Conservation (phyloP, 1,140 invertebrate genomes). For the Anoplolepis gracilipes region DNA sequence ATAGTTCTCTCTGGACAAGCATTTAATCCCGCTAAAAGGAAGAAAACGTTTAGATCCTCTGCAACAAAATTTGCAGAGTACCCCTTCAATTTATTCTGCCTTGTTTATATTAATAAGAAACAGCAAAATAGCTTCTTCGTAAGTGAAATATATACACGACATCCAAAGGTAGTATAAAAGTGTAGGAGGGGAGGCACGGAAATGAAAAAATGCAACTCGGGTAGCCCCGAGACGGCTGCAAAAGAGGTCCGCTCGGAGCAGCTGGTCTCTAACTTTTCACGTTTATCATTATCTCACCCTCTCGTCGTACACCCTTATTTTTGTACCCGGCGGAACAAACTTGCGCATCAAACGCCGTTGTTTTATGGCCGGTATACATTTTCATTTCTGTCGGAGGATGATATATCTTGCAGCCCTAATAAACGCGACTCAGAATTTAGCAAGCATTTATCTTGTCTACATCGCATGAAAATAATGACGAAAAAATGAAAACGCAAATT, state of each 20-base stretch:
- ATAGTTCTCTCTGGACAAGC: background rate
- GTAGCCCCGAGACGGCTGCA: constrained; percentile 43
- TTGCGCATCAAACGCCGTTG: constrained; percentile 69
- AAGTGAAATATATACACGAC: constrained; percentile 44
- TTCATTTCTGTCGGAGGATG: constrained; percentile 32
- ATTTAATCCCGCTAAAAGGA: constrained; percentile 1
- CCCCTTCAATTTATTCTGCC: background rate
- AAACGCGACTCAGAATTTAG: constrained; percentile 53
- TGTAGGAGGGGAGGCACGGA: background rate
- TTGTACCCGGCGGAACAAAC: constrained; percentile 52
- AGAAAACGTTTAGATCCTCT: background rate
- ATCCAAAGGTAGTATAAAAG: constrained; percentile 27
- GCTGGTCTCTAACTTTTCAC: constrained; percentile 69
- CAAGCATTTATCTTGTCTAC: constrained; percentile 49
- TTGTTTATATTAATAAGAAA: constrained; percentile 50
- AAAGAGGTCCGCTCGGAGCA: constrained; percentile 63
- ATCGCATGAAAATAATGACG: constrained; percentile 21
- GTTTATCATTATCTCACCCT: constrained; percentile 67
- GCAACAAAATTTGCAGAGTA: background rate
- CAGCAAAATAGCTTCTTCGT: background rate
- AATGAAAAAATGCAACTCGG: constrained; percentile 59
- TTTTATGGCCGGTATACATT: constrained; percentile 53
- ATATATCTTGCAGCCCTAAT: constrained; percentile 60
- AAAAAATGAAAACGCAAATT: constrained; percentile 24
- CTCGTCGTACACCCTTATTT: constrained; percentile 59